Base-by-base conservation (phyloP, 2,113 vertebrate genomes). In the Xenotilapia flavipinnis region DNA sequence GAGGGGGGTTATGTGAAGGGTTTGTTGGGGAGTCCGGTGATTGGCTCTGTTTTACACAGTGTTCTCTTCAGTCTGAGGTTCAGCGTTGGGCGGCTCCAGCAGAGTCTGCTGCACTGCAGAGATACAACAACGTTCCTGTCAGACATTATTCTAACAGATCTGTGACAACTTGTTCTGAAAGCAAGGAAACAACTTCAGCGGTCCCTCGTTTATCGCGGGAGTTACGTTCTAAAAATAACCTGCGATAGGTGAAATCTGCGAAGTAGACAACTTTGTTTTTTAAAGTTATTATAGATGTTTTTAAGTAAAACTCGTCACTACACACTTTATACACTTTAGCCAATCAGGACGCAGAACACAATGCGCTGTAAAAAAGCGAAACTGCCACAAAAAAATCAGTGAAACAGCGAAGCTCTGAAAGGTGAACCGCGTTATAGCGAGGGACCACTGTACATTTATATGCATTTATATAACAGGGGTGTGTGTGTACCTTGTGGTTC, bases 401-500 rank as follows among this genome's bases (percentile, higher is more conserved):
- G 45, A 49, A 49, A 17, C 45, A 47, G 3, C 7, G 6, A 47
- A 17, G 14, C 45, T 0, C 0, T 4, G 7, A 49, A 49, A 49
- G 45, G 3, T 47, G 45, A 17, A 49, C 45, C 1, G 4, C 47
- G 7, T 49, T 9, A 51, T 3, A 53, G 5, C 19, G 3, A 53
- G 51, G 51, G 51, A 53, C 51, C 51, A 21, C 51, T 53, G 51
- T 21, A 53, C 19, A 21, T 21, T 53, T 10, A 51, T 51, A 19
- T 51, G 47, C 17, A 51, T 51, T 51, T 51, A 53, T 53, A 53
- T 53, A 53, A 21, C 19, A 3, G 45, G 28, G 28, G 28, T 28
- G 28, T 28, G 28, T 28, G 28, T 28, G 3, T 62, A 99, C 98
- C 98, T 97, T 98, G 97, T 36, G 98, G 98, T 21, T 99, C 98